Evolutionary conservation across 2,797 vertebrate species (phyloP), one percentile per base, ranked within the genome.

Genomic region (Ceryle rudis): DNA sequence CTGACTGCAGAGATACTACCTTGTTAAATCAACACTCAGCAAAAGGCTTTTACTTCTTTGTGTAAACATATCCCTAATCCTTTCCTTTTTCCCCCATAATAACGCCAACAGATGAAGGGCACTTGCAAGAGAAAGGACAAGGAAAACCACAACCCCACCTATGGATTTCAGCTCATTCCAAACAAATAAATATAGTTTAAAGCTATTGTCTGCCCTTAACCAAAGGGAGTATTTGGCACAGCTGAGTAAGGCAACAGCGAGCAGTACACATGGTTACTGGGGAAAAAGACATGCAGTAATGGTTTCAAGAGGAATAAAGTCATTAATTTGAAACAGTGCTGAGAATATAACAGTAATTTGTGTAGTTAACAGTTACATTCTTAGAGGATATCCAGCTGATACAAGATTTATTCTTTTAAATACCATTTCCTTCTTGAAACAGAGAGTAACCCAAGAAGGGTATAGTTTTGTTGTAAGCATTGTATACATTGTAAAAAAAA

Each of bases 21-120:
- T 88, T 93, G 35, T 90, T 97, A 92, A 96, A 93, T 92, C 85
- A 96, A 95, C 31, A 86, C 88, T 11, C 83, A 91, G 72, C 42
- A 58, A 80, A 91, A 95, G 86, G 61, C 26, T 86, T 97, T 94
- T 73, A 77, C 74, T 72, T 86, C 55, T 84, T 54, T 79, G 85
- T 62, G 49, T 55, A 82, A 91, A 70, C 7, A 29, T 15, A 49
- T 80, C 80, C 64, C 55, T 79, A 90, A 33, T 37, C 74, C 64
- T 84, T 55, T 67, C 60, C 83, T 72, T 90, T 65, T 67, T 65
- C 71, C 37, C 3, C 84, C 55, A 52, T 87, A 90, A 67, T 96
- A 87, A 95, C 89, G 84, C 92, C 97, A 96, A 92, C 95, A 97
- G 93, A 96, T 81, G 84, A 95, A 98, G 74, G 90, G 69, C 65